Base-by-base conservation (phyloP, 2,797 vertebrate species). In the Huso huso region DNA sequence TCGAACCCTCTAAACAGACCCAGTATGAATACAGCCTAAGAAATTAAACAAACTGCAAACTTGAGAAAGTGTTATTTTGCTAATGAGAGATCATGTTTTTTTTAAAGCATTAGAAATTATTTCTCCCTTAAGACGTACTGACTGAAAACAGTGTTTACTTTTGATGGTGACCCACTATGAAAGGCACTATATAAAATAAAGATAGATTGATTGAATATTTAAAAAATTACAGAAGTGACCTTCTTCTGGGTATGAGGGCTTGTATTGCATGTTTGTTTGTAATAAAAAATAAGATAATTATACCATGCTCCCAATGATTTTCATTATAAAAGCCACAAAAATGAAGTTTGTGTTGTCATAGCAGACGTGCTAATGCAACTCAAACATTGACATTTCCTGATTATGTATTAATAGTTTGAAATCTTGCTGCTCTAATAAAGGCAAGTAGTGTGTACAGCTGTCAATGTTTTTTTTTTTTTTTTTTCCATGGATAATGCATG, bases 401-500 rank as follows among this genome's bases (percentile, higher is more conserved):
- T 10, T 67, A 12, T 52, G 18, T 68, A 48, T 75, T 75, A 61
- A 15, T 65, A 61, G 70, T 69, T 81, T 83, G 82, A 75, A 83
- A 71, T 70, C 77, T 72, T 64, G 12, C 72, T 73, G 66, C 77
- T 76, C 71, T 88, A 84, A 90, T 85, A 73, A 74, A 83, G 78
- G 83, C 88, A 89, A 83, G 81, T 88, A 86, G 63, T 58, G 13
- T 52, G 70, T 61, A 77, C 12, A 69, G 82, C 76, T 78, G 79
- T 80, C 80, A 84, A 83, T 81, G 77, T 83, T 86, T 89, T 37
- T 2, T 37, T 37, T 37, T 37, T 37, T 37, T 23, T 23, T 37
- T 37, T 37, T 88, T 70, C 79, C 83, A 87, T 84, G 84, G 78
- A 82, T 81, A 81, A 85, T 71, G 55, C 79, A 74, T 75, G 80